Evolutionary conservation across 2,797 vertebrate genomes (phyloP).

Genomic region (Zalophus californianus): DNA sequence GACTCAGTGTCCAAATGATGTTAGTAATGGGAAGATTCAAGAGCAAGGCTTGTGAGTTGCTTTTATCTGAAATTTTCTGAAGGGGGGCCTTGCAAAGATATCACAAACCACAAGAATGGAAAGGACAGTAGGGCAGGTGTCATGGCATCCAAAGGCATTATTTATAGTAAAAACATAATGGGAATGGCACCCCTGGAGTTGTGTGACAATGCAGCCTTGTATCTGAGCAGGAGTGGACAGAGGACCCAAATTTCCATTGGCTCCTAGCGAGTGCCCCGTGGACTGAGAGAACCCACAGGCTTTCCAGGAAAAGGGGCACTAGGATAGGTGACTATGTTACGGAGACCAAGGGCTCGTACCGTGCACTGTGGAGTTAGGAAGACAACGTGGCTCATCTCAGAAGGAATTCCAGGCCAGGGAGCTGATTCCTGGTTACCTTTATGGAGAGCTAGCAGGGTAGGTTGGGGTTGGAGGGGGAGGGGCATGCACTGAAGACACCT

Average conservation of each 20-base stretch:
- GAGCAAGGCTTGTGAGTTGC: not conserved
- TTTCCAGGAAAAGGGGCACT: not conserved
- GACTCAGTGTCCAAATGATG: not conserved
- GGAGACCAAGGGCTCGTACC: not conserved
- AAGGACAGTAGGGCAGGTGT: not conserved
- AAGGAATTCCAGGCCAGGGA: not conserved
- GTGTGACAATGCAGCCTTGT: not conserved
- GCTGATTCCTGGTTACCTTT: not conserved
- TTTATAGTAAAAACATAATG: not conserved
- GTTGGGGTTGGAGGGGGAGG: not conserved
- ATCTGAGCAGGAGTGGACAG: not conserved
- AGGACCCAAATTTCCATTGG: not conserved
- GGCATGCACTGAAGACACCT: not conserved
- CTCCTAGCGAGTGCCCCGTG: not conserved
- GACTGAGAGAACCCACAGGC: not conserved
- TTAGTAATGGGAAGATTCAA: not conserved
- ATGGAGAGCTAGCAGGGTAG: not conserved
- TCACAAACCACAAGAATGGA: not conserved
- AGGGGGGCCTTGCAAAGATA: not conserved
- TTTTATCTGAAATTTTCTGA: not conserved
- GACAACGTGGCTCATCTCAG: not conserved
- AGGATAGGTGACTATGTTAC: not conserved
- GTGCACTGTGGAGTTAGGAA: not conserved
- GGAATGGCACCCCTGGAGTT: not conserved
- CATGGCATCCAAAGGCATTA: not conserved